These are phyloP conservation scores for Heteronetta atricapilla DNA, from an alignment of 2,113 vertebrate genomes.

Conservation along the genomic window DNA sequence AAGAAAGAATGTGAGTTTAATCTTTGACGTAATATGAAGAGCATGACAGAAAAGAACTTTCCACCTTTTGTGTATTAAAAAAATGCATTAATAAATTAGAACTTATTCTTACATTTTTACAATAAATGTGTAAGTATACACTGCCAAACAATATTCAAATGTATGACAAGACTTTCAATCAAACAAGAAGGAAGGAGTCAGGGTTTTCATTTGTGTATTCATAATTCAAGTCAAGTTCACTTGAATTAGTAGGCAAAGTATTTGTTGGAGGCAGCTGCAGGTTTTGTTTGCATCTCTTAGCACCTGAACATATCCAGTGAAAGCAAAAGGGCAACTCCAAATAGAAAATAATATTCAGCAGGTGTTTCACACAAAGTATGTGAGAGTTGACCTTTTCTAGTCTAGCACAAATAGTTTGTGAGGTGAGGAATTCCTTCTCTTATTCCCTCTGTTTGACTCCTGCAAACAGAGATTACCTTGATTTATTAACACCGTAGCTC, in stretches of 20 bases:
- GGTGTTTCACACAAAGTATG: conserved; percentile 4
- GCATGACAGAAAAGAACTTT: neutral
- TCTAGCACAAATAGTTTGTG: neutral
- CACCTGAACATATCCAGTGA: neutral
- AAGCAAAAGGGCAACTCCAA: neutral
- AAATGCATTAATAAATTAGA: neutral
- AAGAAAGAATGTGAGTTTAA: neutral
- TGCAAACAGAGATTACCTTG: neutral
- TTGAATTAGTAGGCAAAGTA: neutral
- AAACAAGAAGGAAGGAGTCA: neutral
- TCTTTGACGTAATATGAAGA: neutral
- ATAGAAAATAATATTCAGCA: conserved; percentile 6
- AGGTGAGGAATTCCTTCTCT: neutral
- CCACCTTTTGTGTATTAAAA: neutral
- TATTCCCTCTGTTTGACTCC: neutral
- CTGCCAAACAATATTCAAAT: neutral
- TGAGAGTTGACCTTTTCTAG: neutral
- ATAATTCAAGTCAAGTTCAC: neutral
- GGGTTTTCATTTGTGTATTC: neutral
- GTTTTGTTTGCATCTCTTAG: neutral
- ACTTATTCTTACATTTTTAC: neutral
- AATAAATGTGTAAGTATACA: neutral
- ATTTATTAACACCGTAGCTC: neutral
- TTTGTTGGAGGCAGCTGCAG: neutral
- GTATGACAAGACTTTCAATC: neutral